Evolutionary conservation across 2,888 invertebrate genomes (phyloP), one percentile per base, ranked within the genome.

Genomic region (Metacarcinus magister): DNA sequence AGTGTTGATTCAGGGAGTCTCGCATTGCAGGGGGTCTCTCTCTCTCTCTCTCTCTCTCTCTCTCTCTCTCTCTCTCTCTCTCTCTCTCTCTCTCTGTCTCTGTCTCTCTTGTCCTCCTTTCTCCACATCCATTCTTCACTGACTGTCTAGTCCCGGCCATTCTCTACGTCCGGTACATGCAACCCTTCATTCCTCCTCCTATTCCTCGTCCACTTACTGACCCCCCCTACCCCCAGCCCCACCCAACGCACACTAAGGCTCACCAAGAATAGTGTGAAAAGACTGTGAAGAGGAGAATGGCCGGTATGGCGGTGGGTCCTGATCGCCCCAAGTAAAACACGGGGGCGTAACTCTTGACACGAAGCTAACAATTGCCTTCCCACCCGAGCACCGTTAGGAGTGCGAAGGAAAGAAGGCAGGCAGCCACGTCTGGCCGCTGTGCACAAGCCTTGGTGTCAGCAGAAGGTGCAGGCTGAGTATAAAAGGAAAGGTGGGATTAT

Each of bases 1-100:
- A 82, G 82, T 82, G 82, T 82, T 82, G 82, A 28, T 82, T 82
- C 82, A 82, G 32, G 82, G 82, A 32, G 10, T 82, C 82, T 67
- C n/a, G 23, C 10, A 82, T 82, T 82, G 82, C 32, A 32, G 32
- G 82, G 82, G n/a, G 82, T 28, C 8, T n/a, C 28, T 82, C 60
- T 82, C 82, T 82, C 82, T 82, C 82, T 82, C 28, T n/a, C 82
- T 82, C 28, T 82, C 28, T 82, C 10, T 28, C 19, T 82, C 82
- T 82, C 82, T 82, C 82, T 32, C 28, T 82, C 32, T 82, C 32
- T 82, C 82, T 32, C 32, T 82, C 82, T 32, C 82, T 82, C 32
- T 82, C 82, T 32, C 82, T 32, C 32, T 82, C 82, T 32, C 82
- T 32, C 10, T 82, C 32, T 32, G 16, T 82, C 67, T 39, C 39